Evolutionary conservation across 2,113 vertebrate species (phyloP), one percentile per base, ranked within the genome.

Genomic region (Cnemophilus loriae): DNA sequence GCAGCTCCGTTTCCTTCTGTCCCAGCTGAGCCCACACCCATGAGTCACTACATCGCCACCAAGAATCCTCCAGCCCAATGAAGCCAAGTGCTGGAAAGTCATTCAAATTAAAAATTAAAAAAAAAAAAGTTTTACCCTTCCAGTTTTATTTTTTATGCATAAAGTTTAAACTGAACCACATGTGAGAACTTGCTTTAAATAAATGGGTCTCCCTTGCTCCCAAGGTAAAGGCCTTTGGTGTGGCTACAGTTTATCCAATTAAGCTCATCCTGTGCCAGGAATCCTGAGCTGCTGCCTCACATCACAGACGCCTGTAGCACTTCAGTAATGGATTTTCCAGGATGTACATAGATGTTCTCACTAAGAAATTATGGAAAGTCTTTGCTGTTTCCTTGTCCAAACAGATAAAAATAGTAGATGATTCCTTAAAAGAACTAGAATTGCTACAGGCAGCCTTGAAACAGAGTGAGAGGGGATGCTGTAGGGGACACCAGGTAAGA

Each of bases 301-400:
- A 52, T 59, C 68, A 85, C 77, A 60, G 76, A 88, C 1, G 24
- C 82, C 82, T 56, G 59, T 19, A 92, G 39, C 49, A 44, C 22
- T 90, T 71, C 56, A 67, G 79, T 67, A 93, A 91, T 67, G 60
- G 47, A 47, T 84, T 94, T 96, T 93, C 90, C 79, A 92, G 83
- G 92, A 94, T 86, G 50, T 23, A 89, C 65, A 77, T 87, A 71
- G 65, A 89, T 9, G 2, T 52, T 52, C 79, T 93, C 24, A 19
- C 78, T 84, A 81, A 77, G 42, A 88, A 56, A 71, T 24, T 90
- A 44, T 69, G 83, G 80, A 78, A 94, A 94, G 44, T 61, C 88
- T 92, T 88, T 64, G 47, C 85, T 67, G 88, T 55, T 88, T 92
- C 60, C 79, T 78, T 16, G 33, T 60, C 49, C 49, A 73, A 87